Evolutionary conservation across 2,888 invertebrate species (phyloP), one percentile per base, ranked within the genome.

Genomic region (Scelioninae gen. 1): DNA sequence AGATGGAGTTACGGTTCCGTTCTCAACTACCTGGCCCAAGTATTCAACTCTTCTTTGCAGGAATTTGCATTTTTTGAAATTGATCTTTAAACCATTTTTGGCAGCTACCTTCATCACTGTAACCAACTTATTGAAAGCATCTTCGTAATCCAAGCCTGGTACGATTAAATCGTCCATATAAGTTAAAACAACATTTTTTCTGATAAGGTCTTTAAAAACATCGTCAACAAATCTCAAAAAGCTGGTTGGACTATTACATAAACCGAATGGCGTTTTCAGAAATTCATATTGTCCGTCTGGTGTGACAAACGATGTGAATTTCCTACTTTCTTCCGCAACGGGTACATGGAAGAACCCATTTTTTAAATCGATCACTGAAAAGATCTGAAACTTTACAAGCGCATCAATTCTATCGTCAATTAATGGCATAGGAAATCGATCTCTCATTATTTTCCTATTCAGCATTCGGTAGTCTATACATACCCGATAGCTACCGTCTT

Each of bases 1-100:
- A 1, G 87, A 85, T 5, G 90, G 90, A 7, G 75, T 71, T 0
- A 90, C 69, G 34, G 69, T 82, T 0, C 88, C 89, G 13, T 84
- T 45, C 78, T 87, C 86, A 5, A 91, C 43, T 11, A 31, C n/a
- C 6, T 53, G 9, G 0, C 53, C 31, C n/a, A 53, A 8, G 31
- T 8, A 53, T 31, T 31, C 31, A 0, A 53, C 53, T 11, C 11
- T 53, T 11, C 3, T 53, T 31, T 53, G n/a, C n/a, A 53, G 5
- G n/a, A 53, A 56, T 16, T 45, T 11, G 7, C 56, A 56, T 23
- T 69, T 69, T 5, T 13, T 15, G 11, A 45, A 56, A 9, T 69
- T 45, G 0, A 69, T 4, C 11, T 32, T 16, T 7, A 69, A 11
- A 11, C 56, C 56, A 11, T 47, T 31, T 0, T 69, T 47, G 0